A percentile compares a stretch with the other conserved stretches of the same genome.
Evolutionary conservation across 2,113 vertebrate species (phyloP).

Genomic region (Cinclus mexicanus): DNA sequence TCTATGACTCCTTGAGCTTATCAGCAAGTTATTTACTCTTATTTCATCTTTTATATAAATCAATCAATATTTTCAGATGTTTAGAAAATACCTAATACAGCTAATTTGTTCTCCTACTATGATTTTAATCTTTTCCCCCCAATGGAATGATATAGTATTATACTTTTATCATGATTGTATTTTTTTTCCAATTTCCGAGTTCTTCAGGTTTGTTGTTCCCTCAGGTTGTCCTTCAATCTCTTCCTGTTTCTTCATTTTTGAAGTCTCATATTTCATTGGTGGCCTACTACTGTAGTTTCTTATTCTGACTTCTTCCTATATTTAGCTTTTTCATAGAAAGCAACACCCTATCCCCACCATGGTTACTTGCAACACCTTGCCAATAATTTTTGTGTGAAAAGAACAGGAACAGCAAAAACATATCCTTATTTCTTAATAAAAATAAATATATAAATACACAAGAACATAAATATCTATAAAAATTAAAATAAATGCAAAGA

Average conservation of each 20-base stretch:
- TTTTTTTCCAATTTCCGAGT: background rate
- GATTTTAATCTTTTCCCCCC: background rate
- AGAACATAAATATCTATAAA: background rate
- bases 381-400: background rate
- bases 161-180: background rate
- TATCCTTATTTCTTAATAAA: background rate
- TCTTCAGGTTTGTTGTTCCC: background rate
- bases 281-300: background rate
- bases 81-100: background rate
- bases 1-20: background rate
- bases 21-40: background rate
- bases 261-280: background rate
- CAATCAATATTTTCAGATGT: background rate
- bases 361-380: background rate
- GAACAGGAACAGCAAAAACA: background rate
- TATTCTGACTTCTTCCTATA: background rate
- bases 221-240: background rate
- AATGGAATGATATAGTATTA: background rate
- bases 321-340: background rate
- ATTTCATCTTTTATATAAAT: background rate
- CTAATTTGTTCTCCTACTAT: background rate
- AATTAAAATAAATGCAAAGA: background rate
- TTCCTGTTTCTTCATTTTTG: background rate
- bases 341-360: fast-evolving
- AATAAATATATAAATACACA: background rate